Percentiles rank a stretch among this genome's conserved stretches.
Conservation (phyloP, 2,888 invertebrate genomes). For the Neoascia interrupta region DNA sequence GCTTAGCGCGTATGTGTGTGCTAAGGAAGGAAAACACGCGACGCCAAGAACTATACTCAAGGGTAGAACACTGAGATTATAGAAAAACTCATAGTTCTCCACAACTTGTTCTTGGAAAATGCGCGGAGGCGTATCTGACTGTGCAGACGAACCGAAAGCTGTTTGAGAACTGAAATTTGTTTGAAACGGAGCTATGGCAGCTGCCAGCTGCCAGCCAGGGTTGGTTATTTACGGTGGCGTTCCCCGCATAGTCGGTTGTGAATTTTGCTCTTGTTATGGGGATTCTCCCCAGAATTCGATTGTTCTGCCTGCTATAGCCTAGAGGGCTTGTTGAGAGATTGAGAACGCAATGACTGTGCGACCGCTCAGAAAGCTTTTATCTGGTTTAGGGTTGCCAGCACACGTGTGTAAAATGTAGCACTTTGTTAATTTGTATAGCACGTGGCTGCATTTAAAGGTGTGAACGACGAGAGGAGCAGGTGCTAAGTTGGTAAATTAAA, state of each 20-base stretch:
- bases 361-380: slow-evolving; percentile 3
- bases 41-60: slow-evolving; percentile 20
- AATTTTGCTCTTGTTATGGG: no score
- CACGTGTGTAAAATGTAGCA: no score
- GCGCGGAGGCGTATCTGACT: slow-evolving; percentile 17
- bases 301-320: no score
- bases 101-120: slow-evolving; percentile 36
- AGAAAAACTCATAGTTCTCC: slow-evolving; percentile 36
- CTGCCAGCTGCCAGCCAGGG: slow-evolving; percentile 42
- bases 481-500: background rate
- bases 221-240: slow-evolving; percentile 34
- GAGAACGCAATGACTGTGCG: background rate
- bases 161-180: slow-evolving; percentile 62
- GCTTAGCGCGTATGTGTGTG: background rate
- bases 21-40: background rate
- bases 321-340: slow-evolving; percentile 21
- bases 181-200: slow-evolving; percentile 30
- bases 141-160: slow-evolving; percentile 58
- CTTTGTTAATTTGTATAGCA: no score
- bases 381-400: slow-evolving; percentile 24
- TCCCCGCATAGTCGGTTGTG: no score
- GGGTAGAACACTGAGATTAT: slow-evolving; percentile 20
- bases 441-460: no score
- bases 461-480: background rate
- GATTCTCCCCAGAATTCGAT: background rate